These are phyloP conservation scores for Criorhina ranunculi DNA, from an alignment of 2,888 invertebrate genomes.

Conservation along the genomic window DNA sequence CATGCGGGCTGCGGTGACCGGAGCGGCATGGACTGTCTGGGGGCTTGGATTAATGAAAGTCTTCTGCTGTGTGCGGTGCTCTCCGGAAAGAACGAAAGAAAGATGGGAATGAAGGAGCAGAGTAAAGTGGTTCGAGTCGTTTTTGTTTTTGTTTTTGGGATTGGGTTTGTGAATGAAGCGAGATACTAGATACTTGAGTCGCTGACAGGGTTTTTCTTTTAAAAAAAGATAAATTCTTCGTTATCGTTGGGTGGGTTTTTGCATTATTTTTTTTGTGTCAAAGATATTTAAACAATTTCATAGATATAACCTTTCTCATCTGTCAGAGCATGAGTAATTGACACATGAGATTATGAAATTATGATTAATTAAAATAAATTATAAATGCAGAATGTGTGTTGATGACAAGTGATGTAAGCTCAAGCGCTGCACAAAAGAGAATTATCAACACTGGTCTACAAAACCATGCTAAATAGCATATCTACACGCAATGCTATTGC, in stretches of 20 bases:
- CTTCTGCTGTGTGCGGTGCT: constrained; percentile 15
- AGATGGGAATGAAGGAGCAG: constrained; percentile 62
- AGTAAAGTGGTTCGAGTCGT: constrained; percentile 35
- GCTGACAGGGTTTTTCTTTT: constrained; percentile 46
- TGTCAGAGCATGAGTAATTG: constrained; percentile 34
- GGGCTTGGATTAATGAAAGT: constrained; percentile 43
- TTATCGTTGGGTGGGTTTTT: constrained; percentile 65
- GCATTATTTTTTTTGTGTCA: constrained; percentile 53
- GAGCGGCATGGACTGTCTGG: constrained; percentile 34
- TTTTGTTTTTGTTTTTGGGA: constrained; percentile 8
- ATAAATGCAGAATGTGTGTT: constrained; percentile 20
- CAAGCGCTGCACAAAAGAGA: no score
- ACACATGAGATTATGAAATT: constrained; percentile 25
- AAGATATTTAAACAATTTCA: constrained; percentile 58
- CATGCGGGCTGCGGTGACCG: constrained; percentile 31
- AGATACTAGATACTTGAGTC: constrained; percentile 59
- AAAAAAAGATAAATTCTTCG: constrained; percentile 41
- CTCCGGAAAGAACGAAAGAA: constrained; percentile 30
- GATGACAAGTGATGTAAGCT: constrained; percentile 29
- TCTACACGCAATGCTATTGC: not conserved
- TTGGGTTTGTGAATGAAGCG: constrained; percentile 69
- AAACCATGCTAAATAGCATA: not conserved
- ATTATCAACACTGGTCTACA: not conserved
- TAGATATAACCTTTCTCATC: constrained; percentile 42
- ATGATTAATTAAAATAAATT: constrained; percentile 43